Conservation (phyloP, 2,113 vertebrate genomes). For the Sinocyclocheilus rhinocerous region DNA sequence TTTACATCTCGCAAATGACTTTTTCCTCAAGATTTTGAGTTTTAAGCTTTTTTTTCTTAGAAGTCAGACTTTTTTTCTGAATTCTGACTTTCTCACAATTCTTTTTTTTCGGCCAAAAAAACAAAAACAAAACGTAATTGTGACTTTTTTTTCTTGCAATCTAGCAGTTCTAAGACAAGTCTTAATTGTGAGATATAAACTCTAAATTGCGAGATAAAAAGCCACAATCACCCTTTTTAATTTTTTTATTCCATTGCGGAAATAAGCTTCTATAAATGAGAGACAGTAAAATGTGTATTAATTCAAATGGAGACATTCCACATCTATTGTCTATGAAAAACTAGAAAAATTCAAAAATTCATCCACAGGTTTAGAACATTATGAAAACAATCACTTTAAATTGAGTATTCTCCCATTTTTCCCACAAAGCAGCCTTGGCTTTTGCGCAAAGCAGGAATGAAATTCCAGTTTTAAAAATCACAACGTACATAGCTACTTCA, state of each 20-base stretch:
- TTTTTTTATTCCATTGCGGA: not conserved
- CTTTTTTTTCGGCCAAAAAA: too few species aligned
- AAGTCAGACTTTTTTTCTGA: not conserved
- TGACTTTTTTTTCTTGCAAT: not conserved
- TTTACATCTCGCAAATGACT: not conserved
- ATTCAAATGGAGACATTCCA: not conserved
- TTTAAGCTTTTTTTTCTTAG: not conserved
- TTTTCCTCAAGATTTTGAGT: not conserved
- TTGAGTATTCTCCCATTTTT: slow-evolving; percentile 2
- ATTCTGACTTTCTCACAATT: not conserved
- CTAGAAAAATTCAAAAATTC: slow-evolving; percentile 33
- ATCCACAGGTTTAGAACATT: slow-evolving; percentile 43
- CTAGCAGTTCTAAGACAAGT: not conserved
- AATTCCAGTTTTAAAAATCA: slow-evolving; percentile 35
- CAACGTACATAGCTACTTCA: not conserved
- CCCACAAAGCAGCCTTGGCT: not conserved
- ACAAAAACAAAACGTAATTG: not conserved
- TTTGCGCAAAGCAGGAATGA: not conserved
- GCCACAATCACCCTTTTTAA: too few species aligned
- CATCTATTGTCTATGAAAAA: not conserved
- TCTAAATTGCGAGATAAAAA: not conserved
- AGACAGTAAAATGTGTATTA: not conserved
- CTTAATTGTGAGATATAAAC: not conserved
- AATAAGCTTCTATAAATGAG: not conserved
- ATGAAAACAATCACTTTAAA: slow-evolving; percentile 39